Evolutionary conservation across 2,888 invertebrate genomes (phyloP).

Genomic region (Drosophila meridionalis): DNA sequence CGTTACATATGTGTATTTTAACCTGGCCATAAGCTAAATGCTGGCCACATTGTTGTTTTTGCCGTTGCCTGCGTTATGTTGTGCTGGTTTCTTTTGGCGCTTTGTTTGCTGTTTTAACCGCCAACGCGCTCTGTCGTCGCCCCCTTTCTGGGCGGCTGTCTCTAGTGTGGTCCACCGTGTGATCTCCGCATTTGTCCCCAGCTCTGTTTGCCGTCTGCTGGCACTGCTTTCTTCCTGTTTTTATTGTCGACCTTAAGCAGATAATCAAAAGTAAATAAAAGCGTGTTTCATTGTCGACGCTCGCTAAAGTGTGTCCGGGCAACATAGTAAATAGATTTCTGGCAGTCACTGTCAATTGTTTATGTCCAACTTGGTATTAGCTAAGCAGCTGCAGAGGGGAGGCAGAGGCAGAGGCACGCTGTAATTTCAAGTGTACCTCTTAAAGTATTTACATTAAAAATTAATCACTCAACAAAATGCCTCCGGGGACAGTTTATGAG

Average conservation of each 20-base stretch:
- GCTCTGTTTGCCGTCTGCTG: conserved; percentile 8
- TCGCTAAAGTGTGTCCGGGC: conserved; percentile 28
- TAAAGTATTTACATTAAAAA: conserved; percentile 35
- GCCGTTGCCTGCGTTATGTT: conserved; percentile 16
- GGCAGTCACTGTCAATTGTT: conserved; percentile 29
- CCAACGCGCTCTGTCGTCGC: conserved; percentile 3
- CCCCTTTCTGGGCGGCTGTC: not conserved
- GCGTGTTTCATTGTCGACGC: conserved; percentile 45
- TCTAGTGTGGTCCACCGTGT: not conserved
- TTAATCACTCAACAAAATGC: conserved; percentile 36
- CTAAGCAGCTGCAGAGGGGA: not conserved
- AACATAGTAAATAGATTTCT: conserved; percentile 49
- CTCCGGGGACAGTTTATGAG: conserved; percentile 27
- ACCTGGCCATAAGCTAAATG: conserved; percentile 31
- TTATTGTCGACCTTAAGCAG: conserved; percentile 42
- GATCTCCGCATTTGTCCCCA: conserved; percentile 1
- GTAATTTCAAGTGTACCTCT: conserved; percentile 1
- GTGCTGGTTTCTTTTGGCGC: conserved; percentile 28
- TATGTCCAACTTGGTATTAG: conserved; percentile 18
- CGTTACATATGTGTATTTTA: conserved; percentile 24
- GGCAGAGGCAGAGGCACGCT: not conserved
- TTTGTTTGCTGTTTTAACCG: conserved; percentile 37
- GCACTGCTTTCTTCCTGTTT: conserved; percentile 32
- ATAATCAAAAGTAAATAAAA: conserved; percentile 62
- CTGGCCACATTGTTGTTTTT: conserved; percentile 34